phyloP scores from a whole-genome alignment of 2,888 invertebrate species.

The Pardosa pseudoannulata region DNA sequence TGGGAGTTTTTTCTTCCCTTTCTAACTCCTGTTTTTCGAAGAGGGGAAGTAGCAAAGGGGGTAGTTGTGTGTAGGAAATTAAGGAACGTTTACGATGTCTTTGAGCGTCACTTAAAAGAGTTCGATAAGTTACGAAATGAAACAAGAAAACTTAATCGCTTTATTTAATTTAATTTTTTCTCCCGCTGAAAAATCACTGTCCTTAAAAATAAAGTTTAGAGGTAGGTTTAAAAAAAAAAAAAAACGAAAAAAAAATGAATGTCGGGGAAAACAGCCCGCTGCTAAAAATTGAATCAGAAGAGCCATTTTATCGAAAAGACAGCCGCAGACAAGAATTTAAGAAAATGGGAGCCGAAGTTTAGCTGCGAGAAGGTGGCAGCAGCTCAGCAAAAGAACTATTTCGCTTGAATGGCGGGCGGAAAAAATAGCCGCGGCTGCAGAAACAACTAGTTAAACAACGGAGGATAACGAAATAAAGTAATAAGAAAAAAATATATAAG shows the following conservation, averaged over 20 bases:
- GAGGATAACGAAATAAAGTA: conserved; percentile 22
- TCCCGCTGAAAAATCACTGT: background rate
- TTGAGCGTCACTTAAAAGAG: background rate
- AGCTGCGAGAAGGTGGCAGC: conserved; percentile 51
- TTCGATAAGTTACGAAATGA: conserved; percentile 8
- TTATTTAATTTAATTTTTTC: conserved; percentile 17
- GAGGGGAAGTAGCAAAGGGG: no score
- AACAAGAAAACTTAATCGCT: conserved; percentile 13
- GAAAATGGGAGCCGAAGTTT: conserved; percentile 64
- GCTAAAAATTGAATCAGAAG: conserved; percentile 64
- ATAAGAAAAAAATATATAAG: conserved; percentile 34
- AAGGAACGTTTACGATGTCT: background rate
- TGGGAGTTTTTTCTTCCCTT: no score
- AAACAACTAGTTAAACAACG: conserved; percentile 66
- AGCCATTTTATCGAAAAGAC: conserved; percentile 60
- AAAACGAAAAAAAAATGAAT: background rate
- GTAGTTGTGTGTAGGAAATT: background rate
- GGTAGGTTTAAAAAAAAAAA: background rate
- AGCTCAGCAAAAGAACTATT: conserved; percentile 31
- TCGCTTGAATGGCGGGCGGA: background rate
- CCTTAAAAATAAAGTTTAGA: background rate
- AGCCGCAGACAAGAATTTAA: conserved; percentile 65
- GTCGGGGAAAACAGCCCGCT: background rate
- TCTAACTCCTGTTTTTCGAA: no score
- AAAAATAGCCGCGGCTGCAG: conserved; percentile 21